Evolutionary conservation across 2,888 invertebrate species (phyloP).

Genomic region (Nemurella pictetii): DNA sequence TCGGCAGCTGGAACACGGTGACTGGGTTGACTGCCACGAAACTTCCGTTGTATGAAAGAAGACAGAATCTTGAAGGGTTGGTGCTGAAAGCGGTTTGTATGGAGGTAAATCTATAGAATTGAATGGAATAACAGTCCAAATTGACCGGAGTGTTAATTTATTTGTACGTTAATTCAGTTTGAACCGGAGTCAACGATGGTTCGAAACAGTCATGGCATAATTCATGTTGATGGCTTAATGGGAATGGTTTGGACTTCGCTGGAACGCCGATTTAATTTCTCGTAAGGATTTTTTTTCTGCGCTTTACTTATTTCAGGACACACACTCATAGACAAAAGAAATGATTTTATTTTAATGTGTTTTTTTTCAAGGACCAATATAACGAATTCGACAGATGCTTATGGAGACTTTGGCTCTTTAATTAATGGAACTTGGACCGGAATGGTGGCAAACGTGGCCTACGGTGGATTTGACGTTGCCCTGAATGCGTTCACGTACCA

Average conservation of each 20-base stretch:
- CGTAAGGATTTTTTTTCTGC: not conserved
- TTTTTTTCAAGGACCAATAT: not conserved
- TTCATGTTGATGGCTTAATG: not conserved
- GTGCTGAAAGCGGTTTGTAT: not conserved
- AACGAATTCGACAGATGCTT: not conserved
- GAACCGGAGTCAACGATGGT: not conserved
- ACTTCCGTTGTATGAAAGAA: not conserved
- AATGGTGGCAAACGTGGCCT: not conserved
- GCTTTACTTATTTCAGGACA: too few relatives aligned
- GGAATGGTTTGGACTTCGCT: not conserved
- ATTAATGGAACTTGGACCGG: not conserved
- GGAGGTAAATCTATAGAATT: not conserved
- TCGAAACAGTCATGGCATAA: not conserved
- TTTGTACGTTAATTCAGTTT: not conserved
- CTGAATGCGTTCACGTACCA: not conserved
- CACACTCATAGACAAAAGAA: too few relatives aligned
- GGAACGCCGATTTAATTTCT: slow-evolving; percentile 1
- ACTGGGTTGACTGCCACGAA: not conserved
- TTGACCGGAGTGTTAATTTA: too few relatives aligned
- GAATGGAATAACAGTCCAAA: too few relatives aligned
- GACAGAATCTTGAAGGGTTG: not conserved
- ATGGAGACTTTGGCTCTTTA: not conserved
- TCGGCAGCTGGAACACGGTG: slow-evolving; percentile 29
- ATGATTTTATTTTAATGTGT: too few relatives aligned
- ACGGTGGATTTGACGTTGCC: not conserved